phyloP scores from a whole-genome alignment of 2,113 vertebrate species.

The Taurulus bubalis region DNA sequence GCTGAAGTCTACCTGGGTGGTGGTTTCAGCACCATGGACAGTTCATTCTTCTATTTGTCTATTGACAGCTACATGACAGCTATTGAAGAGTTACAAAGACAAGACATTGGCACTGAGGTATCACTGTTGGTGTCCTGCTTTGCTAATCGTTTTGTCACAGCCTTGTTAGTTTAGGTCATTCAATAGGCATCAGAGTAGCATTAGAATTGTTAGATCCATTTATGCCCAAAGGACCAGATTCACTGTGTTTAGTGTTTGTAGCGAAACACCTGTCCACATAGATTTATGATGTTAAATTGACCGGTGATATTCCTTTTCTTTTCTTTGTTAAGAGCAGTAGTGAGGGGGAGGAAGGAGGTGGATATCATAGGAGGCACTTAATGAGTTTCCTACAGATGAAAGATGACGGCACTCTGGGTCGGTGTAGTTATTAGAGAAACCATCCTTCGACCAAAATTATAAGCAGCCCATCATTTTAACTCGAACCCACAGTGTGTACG shows the following conservation, averaged over 20 bases:
- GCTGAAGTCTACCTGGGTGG: constrained; percentile 48
- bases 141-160: not conserved
- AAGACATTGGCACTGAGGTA: not conserved
- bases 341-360: not conserved
- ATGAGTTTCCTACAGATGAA: constrained; percentile 22
- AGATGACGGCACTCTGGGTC: constrained; percentile 2
- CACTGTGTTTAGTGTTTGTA: not conserved
- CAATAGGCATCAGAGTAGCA: not conserved
- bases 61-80: constrained; percentile 70
- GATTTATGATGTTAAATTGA: not conserved
- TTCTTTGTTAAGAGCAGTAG: not conserved
- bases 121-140: not conserved
- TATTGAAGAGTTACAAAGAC: constrained; percentile 27
- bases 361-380: not conserved
- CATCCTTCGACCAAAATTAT: constrained; percentile 7
- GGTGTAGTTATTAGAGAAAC: not conserved
- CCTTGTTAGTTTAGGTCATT: not conserved
- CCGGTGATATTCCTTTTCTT: not conserved
- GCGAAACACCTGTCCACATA: not conserved
- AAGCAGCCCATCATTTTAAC: not conserved
- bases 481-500: not conserved
- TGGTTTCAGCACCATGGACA: constrained; percentile 80
- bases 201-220: not conserved
- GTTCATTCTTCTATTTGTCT: constrained; percentile 64
- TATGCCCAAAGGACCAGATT: not conserved